Conservation (phyloP, 2,888 invertebrate genomes). For the Mellilla xanthometata region DNA sequence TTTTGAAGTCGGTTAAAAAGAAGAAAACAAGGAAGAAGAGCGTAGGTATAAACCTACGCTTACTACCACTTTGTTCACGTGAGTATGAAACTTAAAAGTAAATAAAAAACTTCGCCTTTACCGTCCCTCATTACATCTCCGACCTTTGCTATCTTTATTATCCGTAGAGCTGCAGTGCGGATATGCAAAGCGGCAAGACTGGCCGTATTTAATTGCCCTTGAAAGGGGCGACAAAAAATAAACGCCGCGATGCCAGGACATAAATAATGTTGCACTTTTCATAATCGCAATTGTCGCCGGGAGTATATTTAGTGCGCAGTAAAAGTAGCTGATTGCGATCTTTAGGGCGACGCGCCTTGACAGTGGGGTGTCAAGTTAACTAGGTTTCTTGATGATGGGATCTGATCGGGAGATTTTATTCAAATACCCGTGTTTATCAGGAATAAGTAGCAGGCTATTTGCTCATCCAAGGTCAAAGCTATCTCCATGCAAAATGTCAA, state of each 20-base stretch:
- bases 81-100: too few relatives aligned
- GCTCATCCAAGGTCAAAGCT: too few relatives aligned
- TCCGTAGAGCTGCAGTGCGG: conserved; percentile 57
- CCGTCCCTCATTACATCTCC: conserved; percentile 36
- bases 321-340: conserved; percentile 66
- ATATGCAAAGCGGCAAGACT: conserved; percentile 79
- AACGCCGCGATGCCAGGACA: conserved; percentile 59
- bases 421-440: not conserved
- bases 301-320: conserved; percentile 82
- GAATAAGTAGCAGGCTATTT: not conserved
- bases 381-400: conserved; percentile 29
- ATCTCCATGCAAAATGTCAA: too few relatives aligned
- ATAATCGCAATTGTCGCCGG: conserved; percentile 82
- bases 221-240: conserved; percentile 82
- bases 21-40: too few relatives aligned
- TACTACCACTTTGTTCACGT: too few relatives aligned
- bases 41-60: too few relatives aligned
- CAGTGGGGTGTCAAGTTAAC: conserved; percentile 46
- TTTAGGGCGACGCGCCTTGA: conserved; percentile 45
- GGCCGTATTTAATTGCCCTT: conserved; percentile 82
- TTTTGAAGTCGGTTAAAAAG: too few relatives aligned
- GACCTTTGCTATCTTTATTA: conserved; percentile 76
- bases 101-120: conserved; percentile 27
- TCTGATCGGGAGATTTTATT: conserved; percentile 1
- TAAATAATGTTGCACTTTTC: conserved; percentile 83